A percentile compares a stretch with the other conserved stretches of the same genome.
These are phyloP conservation scores for Blennius ocellaris DNA, from an alignment of 2,113 vertebrate genomes.

Conservation along the genomic window DNA sequence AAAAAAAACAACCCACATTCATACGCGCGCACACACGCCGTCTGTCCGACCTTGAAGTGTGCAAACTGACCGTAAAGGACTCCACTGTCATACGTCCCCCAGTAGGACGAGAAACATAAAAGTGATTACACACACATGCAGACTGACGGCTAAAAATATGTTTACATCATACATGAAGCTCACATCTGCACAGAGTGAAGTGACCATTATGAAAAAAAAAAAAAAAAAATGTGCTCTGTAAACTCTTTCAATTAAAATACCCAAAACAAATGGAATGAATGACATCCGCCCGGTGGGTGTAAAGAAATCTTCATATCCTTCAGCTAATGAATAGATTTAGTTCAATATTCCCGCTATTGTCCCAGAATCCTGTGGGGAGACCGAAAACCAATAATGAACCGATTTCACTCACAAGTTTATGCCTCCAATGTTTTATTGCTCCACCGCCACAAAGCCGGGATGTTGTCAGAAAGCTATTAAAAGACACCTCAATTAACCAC, in stretches of 20 bases:
- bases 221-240: background rate
- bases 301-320: too few species aligned
- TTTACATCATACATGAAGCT: conserved; percentile 13
- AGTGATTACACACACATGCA: background rate
- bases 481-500: background rate
- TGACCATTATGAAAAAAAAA: conserved; percentile 6
- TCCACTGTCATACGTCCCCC: background rate
- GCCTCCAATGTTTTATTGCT: background rate
- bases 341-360: background rate
- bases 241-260: background rate
- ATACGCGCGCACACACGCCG: conserved; percentile 4
- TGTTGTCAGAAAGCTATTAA: background rate
- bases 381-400: background rate
- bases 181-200: conserved; percentile 32
- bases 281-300: too few species aligned
- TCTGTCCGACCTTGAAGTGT: conserved; percentile 8
- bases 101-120: conserved; percentile 14
- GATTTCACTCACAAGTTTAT: background rate
- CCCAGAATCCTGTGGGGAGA: background rate
- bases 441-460: background rate
- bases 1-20: conserved; percentile 43
- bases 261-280: background rate
- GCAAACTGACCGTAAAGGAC: conserved; percentile 6
- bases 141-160: background rate
- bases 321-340: background rate